These are phyloP conservation scores for Anguilla obscura DNA, from an alignment of 2,797 vertebrate genomes.

Conservation along the genomic window DNA sequence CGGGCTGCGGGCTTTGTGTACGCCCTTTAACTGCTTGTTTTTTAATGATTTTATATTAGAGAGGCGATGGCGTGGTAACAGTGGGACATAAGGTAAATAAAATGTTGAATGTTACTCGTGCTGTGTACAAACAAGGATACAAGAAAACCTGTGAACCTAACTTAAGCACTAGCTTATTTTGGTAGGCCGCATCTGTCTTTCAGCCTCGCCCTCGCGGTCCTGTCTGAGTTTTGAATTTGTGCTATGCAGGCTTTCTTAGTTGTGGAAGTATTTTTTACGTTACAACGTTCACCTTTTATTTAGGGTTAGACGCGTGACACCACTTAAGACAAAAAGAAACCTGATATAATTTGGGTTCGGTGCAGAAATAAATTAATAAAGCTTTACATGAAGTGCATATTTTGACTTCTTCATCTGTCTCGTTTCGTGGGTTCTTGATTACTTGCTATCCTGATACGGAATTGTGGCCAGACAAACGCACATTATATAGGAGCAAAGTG, in stretches of 20 bases:
- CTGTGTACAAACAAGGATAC: background rate
- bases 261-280: background rate
- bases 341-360: background rate
- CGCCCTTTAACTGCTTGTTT: constrained; percentile 10
- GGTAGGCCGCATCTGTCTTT: constrained; percentile 5
- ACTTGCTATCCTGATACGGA: background rate
- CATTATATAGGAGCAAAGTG: too few relatives aligned
- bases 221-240: background rate
- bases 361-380: background rate
- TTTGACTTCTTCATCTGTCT: background rate
- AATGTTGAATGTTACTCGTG: background rate
- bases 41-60: background rate
- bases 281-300: background rate
- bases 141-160: background rate
- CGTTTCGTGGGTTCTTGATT: background rate
- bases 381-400: background rate
- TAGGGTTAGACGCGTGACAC: background rate
- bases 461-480: background rate
- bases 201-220: constrained; percentile 16
- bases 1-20: background rate
- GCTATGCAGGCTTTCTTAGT: background rate
- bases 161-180: background rate
- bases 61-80: background rate
- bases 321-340: background rate
- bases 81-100: constrained; percentile 12